phyloP scores from a whole-genome alignment of 2,113 vertebrate species.

The Anseranas semipalmata region DNA sequence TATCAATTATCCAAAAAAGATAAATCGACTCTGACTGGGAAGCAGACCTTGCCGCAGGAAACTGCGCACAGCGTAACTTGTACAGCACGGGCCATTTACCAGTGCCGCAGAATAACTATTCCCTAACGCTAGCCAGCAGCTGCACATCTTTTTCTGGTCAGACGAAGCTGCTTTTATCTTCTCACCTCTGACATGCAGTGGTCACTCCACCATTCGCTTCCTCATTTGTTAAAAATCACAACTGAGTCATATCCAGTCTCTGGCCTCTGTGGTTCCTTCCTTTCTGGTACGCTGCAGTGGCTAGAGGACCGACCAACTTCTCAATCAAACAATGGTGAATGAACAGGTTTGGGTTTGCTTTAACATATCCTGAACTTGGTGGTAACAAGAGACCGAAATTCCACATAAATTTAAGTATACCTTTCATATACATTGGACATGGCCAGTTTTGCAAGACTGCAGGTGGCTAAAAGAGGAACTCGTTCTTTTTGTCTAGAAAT shows the following conservation, averaged over 20 bases:
- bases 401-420: not conserved
- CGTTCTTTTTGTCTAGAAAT: not conserved
- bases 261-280: not conserved
- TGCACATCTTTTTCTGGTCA: not conserved
- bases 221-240: not conserved
- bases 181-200: not conserved
- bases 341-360: not conserved
- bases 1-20: not conserved
- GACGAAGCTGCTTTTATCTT: not conserved
- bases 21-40: not conserved
- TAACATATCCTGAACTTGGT: not conserved
- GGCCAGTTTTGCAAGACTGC: not conserved
- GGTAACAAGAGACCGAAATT: not conserved
- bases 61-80: not conserved
- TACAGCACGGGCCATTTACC: not conserved
- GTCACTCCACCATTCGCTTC: not conserved
- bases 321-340: not conserved
- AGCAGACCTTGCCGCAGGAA: not conserved
- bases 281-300: not conserved
- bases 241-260: too few species aligned
- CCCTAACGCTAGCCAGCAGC: too few species aligned
- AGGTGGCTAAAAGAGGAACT: not conserved
- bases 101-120: not conserved
- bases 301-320: too few species aligned
- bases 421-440: not conserved